Evolutionary conservation across 2,888 invertebrate species (phyloP), one percentile per base, ranked within the genome.

Genomic region (Callyntrura guangdongensis): DNA sequence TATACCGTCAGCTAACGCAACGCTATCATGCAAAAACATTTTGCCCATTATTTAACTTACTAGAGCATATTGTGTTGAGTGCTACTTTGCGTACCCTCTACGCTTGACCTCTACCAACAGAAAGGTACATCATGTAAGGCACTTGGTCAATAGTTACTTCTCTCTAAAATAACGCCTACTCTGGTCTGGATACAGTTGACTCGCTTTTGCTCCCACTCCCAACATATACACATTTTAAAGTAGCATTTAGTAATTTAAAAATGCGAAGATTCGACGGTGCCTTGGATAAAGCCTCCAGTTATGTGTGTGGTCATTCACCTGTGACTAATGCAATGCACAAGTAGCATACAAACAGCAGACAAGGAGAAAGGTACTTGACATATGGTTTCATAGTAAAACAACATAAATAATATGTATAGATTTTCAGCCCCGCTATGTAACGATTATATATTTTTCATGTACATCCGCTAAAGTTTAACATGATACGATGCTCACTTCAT

Each of bases 281-380:
- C 64, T 53, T 9, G 56, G 53, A 84, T 56, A 67, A 36, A 87
- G 88, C 88, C 88, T 56, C 81, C 36, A 88, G 88, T 88, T 83
- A 83, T 83, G 83, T 89, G 74, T 83, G 64, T 83, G 83, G 27
- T 17, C 89, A 74, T 83, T 89, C 79, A 89, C 83, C 89, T 89
- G 83, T 89, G 83, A 74, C 83, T 89, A 89, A 89, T 89, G 74
- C 77, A 22, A 69, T 88, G 82, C 59, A 77, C 86, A 64, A 86
- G 74, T 74, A 85, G 14, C 72, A 56, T 77, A 20, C 22, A 45
- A 45, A 20, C n/a, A 72, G n/a, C 8, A 9, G 1, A 53, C 56
- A 74, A 74, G 79, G 22, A 59, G 9, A 59, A 12, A 64, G 4
- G 27, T 22, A 64, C 12, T 11, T 64, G 27, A 61, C 12, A 6